Evolutionary conservation across 2,888 invertebrate species (phyloP).

Genomic region (Beris chalybata): DNA sequence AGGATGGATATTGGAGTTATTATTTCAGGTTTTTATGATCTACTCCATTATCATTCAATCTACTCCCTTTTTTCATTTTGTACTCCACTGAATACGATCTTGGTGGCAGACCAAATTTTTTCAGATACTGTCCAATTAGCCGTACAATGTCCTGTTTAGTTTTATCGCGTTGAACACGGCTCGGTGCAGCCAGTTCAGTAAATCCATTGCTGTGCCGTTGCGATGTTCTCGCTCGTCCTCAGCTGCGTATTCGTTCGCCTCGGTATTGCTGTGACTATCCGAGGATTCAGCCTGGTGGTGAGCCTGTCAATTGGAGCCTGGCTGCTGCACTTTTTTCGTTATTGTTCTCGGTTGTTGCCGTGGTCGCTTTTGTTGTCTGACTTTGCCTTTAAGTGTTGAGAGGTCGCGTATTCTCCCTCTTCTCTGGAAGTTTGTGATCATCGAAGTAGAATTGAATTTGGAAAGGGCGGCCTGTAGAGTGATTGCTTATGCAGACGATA

Average conservation of each 20-base stretch:
- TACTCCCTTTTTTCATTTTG: too few relatives aligned
- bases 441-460: too few relatives aligned
- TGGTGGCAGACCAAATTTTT: slow-evolving; percentile 89
- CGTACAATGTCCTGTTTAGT: slow-evolving; percentile 94
- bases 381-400: too few relatives aligned
- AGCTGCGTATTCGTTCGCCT: slow-evolving; percentile 60
- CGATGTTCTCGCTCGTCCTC: slow-evolving; percentile 47
- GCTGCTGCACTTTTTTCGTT: slow-evolving; percentile 27
- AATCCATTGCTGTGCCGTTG: slow-evolving; percentile 37
- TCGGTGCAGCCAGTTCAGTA: slow-evolving; percentile 37
- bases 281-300: too few relatives aligned
- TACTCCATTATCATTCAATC: too few relatives aligned
- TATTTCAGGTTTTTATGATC: too few relatives aligned
- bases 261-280: slow-evolving; percentile 33
- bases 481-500: too few relatives aligned
- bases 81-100: too few relatives aligned
- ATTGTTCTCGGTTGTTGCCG: slow-evolving; percentile 44
- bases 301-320: slow-evolving; percentile 14
- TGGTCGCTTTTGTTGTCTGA: slow-evolving; percentile 39
- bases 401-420: too few relatives aligned
- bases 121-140: slow-evolving; percentile 94
- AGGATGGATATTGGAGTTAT: too few relatives aligned
- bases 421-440: too few relatives aligned
- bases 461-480: too few relatives aligned
- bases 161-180: slow-evolving; percentile 69